These are phyloP conservation scores for Takifugu bimaculatus DNA, from an alignment of 2,113 vertebrate genomes.

Conservation along the genomic window DNA sequence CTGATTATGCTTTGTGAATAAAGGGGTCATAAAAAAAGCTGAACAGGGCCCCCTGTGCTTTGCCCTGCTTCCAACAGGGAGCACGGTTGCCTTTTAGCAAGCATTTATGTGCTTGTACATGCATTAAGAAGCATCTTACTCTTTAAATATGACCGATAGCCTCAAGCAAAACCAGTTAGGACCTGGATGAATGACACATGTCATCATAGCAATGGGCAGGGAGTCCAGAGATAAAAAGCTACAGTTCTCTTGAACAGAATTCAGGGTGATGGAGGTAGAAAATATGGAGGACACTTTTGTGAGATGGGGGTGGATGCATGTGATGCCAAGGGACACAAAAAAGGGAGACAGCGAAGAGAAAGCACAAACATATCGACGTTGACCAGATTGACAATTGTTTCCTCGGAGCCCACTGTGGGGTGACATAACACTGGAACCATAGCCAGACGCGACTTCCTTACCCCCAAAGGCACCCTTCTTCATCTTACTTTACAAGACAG, in stretches of 20 bases:
- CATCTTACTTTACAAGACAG: slow-evolving; percentile 41
- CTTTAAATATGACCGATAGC: neutral
- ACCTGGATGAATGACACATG: slow-evolving; percentile 41
- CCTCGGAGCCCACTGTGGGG: slow-evolving; percentile 9
- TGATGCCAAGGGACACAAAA: slow-evolving; percentile 21
- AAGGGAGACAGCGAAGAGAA: slow-evolving; percentile 18
- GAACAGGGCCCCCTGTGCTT: slow-evolving; percentile 26
- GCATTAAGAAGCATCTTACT: neutral
- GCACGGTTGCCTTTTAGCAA: slow-evolving; percentile 18
- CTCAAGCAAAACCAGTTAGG: slow-evolving; percentile 31
- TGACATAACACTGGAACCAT: slow-evolving; percentile 26
- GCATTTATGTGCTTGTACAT: neutral
- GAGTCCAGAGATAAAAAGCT: slow-evolving; percentile 75
- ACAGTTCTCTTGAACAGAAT: slow-evolving; percentile 50
- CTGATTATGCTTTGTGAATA: slow-evolving; percentile 62
- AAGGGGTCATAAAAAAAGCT: slow-evolving; percentile 70
- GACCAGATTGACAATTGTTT: neutral
- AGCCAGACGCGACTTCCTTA: slow-evolving; percentile 36
- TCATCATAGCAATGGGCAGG: slow-evolving; percentile 58
- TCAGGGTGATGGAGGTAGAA: slow-evolving; percentile 36
- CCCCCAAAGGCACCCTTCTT: slow-evolving; percentile 45
- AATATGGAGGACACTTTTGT: slow-evolving; percentile 9
- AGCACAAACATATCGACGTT: slow-evolving; percentile 8
- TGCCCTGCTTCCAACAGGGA: slow-evolving; percentile 10
- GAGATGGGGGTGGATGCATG: slow-evolving; percentile 26